Base-by-base conservation (phyloP, 2,113 vertebrate species). In the Seriola quinqueradiata region DNA sequence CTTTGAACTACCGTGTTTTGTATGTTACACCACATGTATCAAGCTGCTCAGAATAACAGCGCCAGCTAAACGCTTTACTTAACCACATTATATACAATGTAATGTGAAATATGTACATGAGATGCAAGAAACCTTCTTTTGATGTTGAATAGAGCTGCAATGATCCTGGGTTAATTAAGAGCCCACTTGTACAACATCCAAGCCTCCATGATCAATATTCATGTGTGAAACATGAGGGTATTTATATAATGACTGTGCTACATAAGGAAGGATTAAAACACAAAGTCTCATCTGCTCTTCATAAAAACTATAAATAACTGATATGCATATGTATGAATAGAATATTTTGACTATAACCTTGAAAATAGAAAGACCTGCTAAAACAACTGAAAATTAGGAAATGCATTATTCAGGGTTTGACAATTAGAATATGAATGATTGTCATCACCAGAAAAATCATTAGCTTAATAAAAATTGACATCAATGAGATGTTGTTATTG, bases 131-230 rank as follows among this genome's bases (percentile, higher is more conserved):
- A 42, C 28, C 8, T 19, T 16, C 21, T 13, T 38, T 32, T 42
- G 38, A 74, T 40, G 25, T 54, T 79, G 46, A 63, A 68, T 8
- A 44, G 34, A 34, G 58, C 42, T 71, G 17, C 17, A 46, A 25
- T 34, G 50, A 46, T 58, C 21, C 50, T n/a, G 36, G 25, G n/a
- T 59, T 83, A 75, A 86, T 81, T 69, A 76, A 60, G 19, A 68
- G 9, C 63, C 55, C 28, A 38, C 55, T 77, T 59, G 65, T 16
- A 52, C 63, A 70, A 28, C 52, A 58, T 21, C 17, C 42, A 61
- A 71, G n/a, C n/a, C 3, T 75, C 9, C 0, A 13, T 55, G 23
- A 67, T 84, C 63, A 60, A 52, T 71, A 75, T 71, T 61, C 40
- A 77, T 82, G 78, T 40, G 11, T 80, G 11, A 81, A 76, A 38